These are phyloP conservation scores for Spodoptera littoralis DNA, from an alignment of 2,888 invertebrate species.

Conservation along the genomic window DNA sequence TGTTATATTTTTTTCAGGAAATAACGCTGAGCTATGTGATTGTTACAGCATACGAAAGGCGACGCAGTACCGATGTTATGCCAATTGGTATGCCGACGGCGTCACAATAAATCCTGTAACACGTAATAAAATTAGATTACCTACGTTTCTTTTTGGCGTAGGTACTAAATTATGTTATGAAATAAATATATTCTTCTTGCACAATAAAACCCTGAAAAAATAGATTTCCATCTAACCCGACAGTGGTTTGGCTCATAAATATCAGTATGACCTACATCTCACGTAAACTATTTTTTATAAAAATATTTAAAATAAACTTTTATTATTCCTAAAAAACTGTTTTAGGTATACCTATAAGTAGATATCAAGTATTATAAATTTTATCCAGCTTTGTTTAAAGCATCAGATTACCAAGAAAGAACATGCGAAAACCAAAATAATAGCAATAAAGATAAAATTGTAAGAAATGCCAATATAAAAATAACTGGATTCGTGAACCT, in stretches of 20 bases:
- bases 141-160: constrained; percentile 13
- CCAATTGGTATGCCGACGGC: constrained; percentile 33
- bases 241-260: constrained; percentile 38
- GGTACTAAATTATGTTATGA: constrained; percentile 31
- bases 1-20: constrained; percentile 68
- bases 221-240: constrained; percentile 19
- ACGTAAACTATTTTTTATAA: constrained; percentile 18
- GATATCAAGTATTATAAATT: not conserved
- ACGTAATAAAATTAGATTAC: constrained; percentile 14
- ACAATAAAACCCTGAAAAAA: constrained; percentile 34
- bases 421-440: constrained; percentile 18
- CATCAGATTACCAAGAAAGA: constrained; percentile 13
- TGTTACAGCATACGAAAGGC: constrained; percentile 50
- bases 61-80: constrained; percentile 11
- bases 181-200: constrained; percentile 33
- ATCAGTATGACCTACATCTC: constrained; percentile 28
- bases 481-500: constrained; percentile 28
- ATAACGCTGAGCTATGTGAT: constrained; percentile 65
- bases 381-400: constrained; percentile 16
- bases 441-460: constrained; percentile 14
- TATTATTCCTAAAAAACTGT: too few relatives aligned
- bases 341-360: constrained; percentile 1
- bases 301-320: too few relatives aligned
- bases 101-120: constrained; percentile 27
- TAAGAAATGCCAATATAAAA: constrained; percentile 26